Percentiles rank a stretch among this genome's conserved stretches.
Evolutionary conservation across 2,113 vertebrate genomes (phyloP).

Genomic region (Tragulus kanchil): DNA sequence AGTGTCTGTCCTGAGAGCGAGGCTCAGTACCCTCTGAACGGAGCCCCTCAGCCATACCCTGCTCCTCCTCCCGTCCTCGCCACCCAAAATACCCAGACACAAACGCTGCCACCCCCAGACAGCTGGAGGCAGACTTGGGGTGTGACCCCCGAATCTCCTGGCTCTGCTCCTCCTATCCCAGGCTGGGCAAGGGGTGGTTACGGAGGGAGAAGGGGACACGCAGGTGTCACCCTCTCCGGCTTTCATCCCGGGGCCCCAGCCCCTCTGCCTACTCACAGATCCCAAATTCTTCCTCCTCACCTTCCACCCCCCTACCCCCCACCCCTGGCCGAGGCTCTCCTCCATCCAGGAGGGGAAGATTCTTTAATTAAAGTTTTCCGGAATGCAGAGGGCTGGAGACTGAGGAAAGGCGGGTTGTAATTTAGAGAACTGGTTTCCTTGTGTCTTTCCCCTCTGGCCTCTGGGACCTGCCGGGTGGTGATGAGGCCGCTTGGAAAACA

Average conservation of each 20-base stretch:
- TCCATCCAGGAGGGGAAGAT: slow-evolving; percentile 72
- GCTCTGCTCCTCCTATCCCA: background rate
- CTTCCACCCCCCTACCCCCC: slow-evolving; percentile 60
- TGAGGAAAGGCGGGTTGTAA: slow-evolving; percentile 71
- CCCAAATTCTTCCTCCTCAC: slow-evolving; percentile 66
- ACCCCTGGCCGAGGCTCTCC: slow-evolving; percentile 45
- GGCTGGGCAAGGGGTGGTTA: background rate
- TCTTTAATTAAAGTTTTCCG: slow-evolving; percentile 85
- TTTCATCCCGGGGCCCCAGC: slow-evolving; percentile 28
- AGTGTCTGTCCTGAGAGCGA: background rate
- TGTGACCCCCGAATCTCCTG: slow-evolving; percentile 62
- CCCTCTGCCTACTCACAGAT: slow-evolving; percentile 37
- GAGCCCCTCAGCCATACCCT: background rate
- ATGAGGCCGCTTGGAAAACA: slow-evolving; percentile 67
- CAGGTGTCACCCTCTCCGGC: slow-evolving; percentile 1
- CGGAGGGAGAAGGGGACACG: slow-evolving; percentile 21
- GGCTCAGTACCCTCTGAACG: background rate
- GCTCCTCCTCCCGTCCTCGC: background rate
- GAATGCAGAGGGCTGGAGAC: slow-evolving; percentile 79
- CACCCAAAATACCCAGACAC: background rate
- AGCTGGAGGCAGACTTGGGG: slow-evolving; percentile 43
- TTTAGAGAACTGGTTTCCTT: slow-evolving; percentile 82
- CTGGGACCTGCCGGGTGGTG: slow-evolving; percentile 62
- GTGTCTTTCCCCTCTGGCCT: slow-evolving; percentile 71
- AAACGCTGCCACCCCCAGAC: slow-evolving; percentile 6